A percentile compares a stretch with the other conserved stretches of the same genome.
Evolutionary conservation across 2,888 invertebrate species (phyloP).

Genomic region (Cantharis nigra): DNA sequence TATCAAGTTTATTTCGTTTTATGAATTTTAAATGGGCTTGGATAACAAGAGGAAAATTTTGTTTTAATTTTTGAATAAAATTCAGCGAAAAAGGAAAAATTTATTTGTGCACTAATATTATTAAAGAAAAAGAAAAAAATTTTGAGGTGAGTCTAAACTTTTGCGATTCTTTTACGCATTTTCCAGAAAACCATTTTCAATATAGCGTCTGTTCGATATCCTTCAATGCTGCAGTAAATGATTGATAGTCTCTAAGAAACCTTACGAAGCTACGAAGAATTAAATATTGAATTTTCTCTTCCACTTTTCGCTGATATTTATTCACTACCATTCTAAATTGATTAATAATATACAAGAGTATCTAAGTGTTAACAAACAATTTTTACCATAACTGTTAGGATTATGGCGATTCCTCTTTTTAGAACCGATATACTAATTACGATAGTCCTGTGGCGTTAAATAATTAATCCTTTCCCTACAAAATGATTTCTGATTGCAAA

Average conservation of each 20-base stretch:
- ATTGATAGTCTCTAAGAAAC: constrained; percentile 51
- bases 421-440: neutral
- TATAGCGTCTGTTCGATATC: constrained; percentile 31
- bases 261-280: constrained; percentile 40
- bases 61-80: neutral
- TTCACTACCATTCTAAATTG: neutral
- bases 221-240: constrained; percentile 48
- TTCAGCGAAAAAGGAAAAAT: neutral
- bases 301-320: neutral
- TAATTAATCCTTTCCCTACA: no score
- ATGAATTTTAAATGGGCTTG: neutral
- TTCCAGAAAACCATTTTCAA: constrained; percentile 11
- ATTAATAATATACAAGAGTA: neutral
- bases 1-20: neutral
- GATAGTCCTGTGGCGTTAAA: no score
- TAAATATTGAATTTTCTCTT: constrained; percentile 37
- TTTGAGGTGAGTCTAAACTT: neutral
- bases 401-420: no score
- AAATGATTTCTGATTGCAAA: no score
- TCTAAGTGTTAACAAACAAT: neutral
- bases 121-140: neutral
- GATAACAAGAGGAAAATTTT: neutral
- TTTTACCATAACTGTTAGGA: neutral
- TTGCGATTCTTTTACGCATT: constrained; percentile 26
- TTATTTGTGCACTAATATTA: neutral